Conservation (phyloP, 2,113 vertebrate genomes). For the Etheostoma spectabile region DNA sequence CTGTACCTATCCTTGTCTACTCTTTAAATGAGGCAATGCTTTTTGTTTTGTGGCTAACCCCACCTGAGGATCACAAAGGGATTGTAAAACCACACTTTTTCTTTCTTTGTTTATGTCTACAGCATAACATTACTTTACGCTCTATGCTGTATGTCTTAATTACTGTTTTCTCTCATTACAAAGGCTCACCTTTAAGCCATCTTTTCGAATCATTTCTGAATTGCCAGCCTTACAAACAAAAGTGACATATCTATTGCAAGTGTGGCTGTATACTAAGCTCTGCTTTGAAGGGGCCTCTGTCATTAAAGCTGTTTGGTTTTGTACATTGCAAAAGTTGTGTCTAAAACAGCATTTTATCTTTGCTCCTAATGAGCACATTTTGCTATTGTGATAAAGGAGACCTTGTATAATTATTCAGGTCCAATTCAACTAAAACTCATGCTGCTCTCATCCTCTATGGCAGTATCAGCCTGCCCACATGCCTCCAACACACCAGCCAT, state of each 20-base stretch:
- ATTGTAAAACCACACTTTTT: conserved; percentile 28
- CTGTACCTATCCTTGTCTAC: neutral
- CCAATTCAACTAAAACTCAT: neutral
- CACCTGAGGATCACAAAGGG: conserved; percentile 24
- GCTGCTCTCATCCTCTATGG: conserved; percentile 4
- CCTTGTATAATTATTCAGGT: conserved; percentile 6
- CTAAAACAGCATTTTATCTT: conserved; percentile 1
- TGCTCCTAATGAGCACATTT: conserved; percentile 8
- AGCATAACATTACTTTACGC: conserved; percentile 24
- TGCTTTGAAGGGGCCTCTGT: conserved; percentile 32
- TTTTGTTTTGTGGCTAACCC: conserved; percentile 13
- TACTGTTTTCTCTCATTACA: conserved; percentile 31
- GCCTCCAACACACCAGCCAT: conserved; percentile 22
- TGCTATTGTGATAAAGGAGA: conserved; percentile 24
- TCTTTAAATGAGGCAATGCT: neutral
- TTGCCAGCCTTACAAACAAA: conserved; percentile 25
- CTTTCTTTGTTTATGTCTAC: conserved; percentile 20
- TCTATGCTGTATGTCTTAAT: conserved; percentile 27
- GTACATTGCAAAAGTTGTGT: neutral
- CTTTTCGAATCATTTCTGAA: neutral
- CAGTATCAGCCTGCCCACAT: conserved; percentile 32
- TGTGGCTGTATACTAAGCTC: neutral
- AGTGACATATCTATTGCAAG: neutral
- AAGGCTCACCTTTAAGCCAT: conserved; percentile 24
- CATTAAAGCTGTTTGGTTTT: conserved; percentile 18